These are phyloP conservation scores for Caloenas nicobarica DNA, from an alignment of 2,113 vertebrate species.

Conservation along the genomic window DNA sequence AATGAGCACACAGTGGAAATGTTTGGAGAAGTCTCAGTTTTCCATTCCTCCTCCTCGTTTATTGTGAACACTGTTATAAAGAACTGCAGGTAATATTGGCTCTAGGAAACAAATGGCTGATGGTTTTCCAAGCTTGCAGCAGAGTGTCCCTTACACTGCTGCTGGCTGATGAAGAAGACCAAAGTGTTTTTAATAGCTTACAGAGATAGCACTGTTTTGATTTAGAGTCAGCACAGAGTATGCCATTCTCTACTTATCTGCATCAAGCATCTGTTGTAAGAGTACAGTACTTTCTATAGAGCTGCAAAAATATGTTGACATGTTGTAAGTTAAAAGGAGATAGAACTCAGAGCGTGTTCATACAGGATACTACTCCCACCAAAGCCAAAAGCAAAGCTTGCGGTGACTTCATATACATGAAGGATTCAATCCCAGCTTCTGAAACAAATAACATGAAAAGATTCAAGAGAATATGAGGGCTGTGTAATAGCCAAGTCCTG, in stretches of 20 bases:
- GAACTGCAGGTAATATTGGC: not conserved
- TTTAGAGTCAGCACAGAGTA: not conserved
- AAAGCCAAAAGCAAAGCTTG: not conserved
- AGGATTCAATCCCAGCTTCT: not conserved
- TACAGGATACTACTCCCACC: not conserved
- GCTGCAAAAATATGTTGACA: not conserved
- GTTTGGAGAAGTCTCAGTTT: not conserved
- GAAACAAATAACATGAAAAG: not conserved
- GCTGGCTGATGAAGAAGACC: not conserved
- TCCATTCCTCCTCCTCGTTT: not conserved
- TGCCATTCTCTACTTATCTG: slow-evolving; percentile 8
- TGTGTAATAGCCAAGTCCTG: not conserved
- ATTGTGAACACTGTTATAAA: not conserved
- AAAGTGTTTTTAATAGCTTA: not conserved
- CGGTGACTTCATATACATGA: not conserved
- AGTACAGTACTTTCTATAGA: not conserved
- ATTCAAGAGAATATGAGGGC: not conserved
- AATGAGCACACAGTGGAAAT: not conserved
- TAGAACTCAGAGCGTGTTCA: not conserved
- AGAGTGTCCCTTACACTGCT: not conserved
- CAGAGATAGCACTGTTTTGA: not conserved
- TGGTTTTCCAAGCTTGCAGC: not conserved
- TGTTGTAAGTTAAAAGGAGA: not conserved
- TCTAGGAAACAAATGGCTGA: not conserved
- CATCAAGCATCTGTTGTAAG: slow-evolving; percentile 11